Base-by-base conservation (phyloP, 2,797 vertebrate genomes). In the Chanos chanos region DNA sequence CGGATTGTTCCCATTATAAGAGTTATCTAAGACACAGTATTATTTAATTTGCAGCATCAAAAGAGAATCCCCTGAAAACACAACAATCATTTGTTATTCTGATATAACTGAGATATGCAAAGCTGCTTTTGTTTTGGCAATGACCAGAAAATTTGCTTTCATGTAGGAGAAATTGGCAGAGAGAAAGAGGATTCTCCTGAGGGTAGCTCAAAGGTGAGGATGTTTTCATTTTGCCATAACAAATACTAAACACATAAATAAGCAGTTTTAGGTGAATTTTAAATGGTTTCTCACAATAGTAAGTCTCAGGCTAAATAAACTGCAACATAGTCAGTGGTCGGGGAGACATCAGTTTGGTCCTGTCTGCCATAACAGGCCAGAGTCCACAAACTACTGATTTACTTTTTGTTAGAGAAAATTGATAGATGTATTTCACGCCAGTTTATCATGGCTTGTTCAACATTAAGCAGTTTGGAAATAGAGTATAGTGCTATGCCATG, bases 131-230 rank as follows among this genome's bases (percentile, higher is more conserved):
- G 8, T 44, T 2, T 40, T 37, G 7, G n/a, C n/a, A n/a, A n/a
- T n/a, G n/a, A n/a, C n/a, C n/a, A n/a, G n/a, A n/a, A n/a, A 4
- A 48, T 28, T 12, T 21, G 4, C 62, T 62, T 28, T 51, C 30
- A 4, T 52, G 70, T 28, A 83, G 77, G 77, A 83, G 65, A 90
- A 81, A 64, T 78, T 93, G 74, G 87, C 87, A 0, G 90, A 93
- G 30, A 86, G 86, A 60, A 92, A 87, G 61, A 89, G 77, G 28
- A 66, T 86, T 0, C 83, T 94, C n/a, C 79, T 94, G 48, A 92
- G 90, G 77, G 87, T 83, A 0, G 91, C 91, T 34, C 89, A 89
- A 76, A 92, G 90, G 92, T 92, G 74, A 59, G 28, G 9, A 45
- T 45, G 39, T 12, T 40, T 51, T 49, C 15, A 27, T 58, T 39